phyloP scores from a whole-genome alignment of 2,113 vertebrate species.

The Onychostruthus taczanowskii region DNA sequence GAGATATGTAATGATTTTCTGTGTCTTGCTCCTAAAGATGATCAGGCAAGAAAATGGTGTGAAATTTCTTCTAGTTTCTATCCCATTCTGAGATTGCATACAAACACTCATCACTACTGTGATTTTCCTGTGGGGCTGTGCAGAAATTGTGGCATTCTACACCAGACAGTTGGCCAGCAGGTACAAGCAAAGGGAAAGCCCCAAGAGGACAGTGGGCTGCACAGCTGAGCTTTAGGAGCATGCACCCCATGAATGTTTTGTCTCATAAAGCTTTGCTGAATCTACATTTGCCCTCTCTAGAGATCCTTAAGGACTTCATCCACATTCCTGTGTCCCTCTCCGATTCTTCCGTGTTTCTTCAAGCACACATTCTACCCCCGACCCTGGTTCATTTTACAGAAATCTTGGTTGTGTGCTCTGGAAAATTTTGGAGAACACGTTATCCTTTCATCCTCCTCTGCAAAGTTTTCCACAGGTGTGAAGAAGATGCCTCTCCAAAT shows the following conservation, averaged over 20 bases:
- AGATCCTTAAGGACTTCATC: background rate
- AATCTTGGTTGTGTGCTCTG: background rate
- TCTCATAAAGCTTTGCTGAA: background rate
- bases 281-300: background rate
- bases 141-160: background rate
- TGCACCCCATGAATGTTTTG: background rate
- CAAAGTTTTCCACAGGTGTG: background rate
- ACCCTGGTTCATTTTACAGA: rapidly evolving
- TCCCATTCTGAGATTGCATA: background rate
- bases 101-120: background rate
- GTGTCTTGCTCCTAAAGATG: background rate
- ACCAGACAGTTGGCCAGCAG: background rate
- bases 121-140: background rate
- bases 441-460: background rate
- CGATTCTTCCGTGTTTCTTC: background rate
- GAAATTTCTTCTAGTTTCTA: background rate
- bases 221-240: background rate
- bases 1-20: background rate
- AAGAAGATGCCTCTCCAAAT: background rate
- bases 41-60: background rate
- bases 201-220: background rate
- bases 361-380: background rate
- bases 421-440: background rate
- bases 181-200: background rate
- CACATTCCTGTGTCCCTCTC: background rate